Evolutionary conservation across 1,140 invertebrate species (phyloP), one percentile per base, ranked within the genome.

Genomic region (Heliconius hewitsoni): DNA sequence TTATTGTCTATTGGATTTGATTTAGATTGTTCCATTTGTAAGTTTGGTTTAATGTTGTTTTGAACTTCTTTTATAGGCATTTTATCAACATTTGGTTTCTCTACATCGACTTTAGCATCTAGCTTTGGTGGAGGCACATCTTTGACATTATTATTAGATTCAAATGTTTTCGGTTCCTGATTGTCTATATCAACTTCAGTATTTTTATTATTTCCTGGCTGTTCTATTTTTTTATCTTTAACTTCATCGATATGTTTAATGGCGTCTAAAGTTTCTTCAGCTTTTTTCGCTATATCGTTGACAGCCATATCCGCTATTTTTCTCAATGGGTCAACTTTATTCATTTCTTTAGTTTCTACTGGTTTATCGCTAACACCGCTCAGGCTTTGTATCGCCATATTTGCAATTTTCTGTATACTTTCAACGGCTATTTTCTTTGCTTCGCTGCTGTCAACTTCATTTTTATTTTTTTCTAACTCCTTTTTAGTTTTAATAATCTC

Each of bases 401-500:
- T 90, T 16, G 94, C 94, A 37, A 95, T 93, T 82, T 95, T 92
- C 85, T 95, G 91, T 52, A 95, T 95, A 85, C 92, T 95, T 86
- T 95, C 94, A 8, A 95, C 91, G 8, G 94, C 91, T 70, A 93
- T 89, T 83, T 95, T 95, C 81, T 95, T 94, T 2, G 91, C 94
- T 84, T 95, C 91, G 52, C 76, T 86, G 73, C 81, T 90, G 16
- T 86, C 86, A 39, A 80, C 85, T 77, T 91, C 89, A 27, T 91
- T 87, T 83, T 92, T 95, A 81, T 94, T 94, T 60, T 91, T 84
- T 81, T 95, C 84, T n/a, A 95, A 84, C 81, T 95, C 95, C 82
- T 95, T 86, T 78, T 95, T 94, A 0, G 95, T 93, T 77, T 96
- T 94, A 37, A 95, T 93, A 55, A 96, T 92, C 84, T 96, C 94